Conservation (phyloP, 2,113 vertebrate genomes). For the Symphodus melops region DNA sequence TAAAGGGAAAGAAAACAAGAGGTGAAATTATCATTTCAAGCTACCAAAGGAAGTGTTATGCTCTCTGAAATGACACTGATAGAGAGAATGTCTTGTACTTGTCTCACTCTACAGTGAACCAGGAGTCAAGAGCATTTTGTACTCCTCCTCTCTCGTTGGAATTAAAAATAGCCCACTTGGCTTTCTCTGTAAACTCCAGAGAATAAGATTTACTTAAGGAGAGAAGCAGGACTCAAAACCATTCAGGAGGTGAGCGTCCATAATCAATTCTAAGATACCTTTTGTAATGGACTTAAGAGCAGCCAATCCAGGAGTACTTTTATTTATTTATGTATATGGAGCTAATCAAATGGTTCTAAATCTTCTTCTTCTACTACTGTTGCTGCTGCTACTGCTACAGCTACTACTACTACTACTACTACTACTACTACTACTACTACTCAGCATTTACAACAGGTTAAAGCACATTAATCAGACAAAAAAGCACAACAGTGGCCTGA, state of each 20-base stretch:
- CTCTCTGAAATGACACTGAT: conserved; percentile 5
- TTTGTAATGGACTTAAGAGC: conserved; percentile 41
- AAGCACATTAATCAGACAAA: neutral
- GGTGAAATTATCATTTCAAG: conserved; percentile 27
- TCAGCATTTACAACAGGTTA: neutral
- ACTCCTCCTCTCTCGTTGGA: conserved; percentile 9
- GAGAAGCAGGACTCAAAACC: conserved; percentile 46
- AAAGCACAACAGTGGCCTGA: conserved; percentile 55
- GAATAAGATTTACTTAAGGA: conserved; percentile 64
- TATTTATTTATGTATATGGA: conserved; percentile 2
- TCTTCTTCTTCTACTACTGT: no score
- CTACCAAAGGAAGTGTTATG: neutral
- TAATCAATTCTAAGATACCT: conserved; percentile 31
- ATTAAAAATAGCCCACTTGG: conserved; percentile 78
- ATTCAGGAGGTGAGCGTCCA: conserved; percentile 32
- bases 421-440: no score
- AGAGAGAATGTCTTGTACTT: conserved; percentile 37
- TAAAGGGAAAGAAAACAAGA: neutral
- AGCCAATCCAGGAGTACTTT: neutral
- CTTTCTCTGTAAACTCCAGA: conserved; percentile 63
- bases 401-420: no score
- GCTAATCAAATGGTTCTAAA: neutral
- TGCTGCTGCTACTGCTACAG: no score
- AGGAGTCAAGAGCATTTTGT: conserved; percentile 37
- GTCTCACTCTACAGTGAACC: conserved; percentile 21